Evolutionary conservation across 1,140 invertebrate species (phyloP), one percentile per base, ranked within the genome.

Genomic region (Drosophila chauvacae): DNA sequence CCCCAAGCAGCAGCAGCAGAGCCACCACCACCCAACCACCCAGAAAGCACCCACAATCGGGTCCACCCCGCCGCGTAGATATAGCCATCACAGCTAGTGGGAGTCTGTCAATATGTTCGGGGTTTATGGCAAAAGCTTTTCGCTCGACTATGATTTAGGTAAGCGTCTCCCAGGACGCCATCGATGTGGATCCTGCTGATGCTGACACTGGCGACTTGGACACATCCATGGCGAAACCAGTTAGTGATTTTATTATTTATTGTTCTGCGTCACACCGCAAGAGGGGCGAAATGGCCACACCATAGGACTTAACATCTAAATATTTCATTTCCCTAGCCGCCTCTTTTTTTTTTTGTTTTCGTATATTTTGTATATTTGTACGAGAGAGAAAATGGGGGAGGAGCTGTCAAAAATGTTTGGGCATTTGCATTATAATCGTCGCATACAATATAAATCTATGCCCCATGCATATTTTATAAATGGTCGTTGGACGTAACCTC

Each of bases 171-270:
- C 53, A 72, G 69, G 70, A 60, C 61, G 20, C 41, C 48, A 30
- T 51, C 63, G 44, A 35, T 50, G 61, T 47, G 42, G 44, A 37
- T 76, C 53, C 45, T 81, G 61, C 51, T 45, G 68, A 62, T 63
- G 66, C 57, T 73, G 60, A 70, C 51, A 68, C 47, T 41, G 45
- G 71, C 62, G 47, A 76, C 62, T 65, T 65, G 63, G 69, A 63
- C 51, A 57, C 51, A 68, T 55, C 50, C 50, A 51, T 59, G 53
- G 64, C 56, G 53, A 62, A 81, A 58, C 64, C 79, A 68, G 80
- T 68, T 80, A 77, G 59, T 83, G 84, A 88, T 87, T 87, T 88
- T 87, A 87, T 88, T 88, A 87, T 87, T 88, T 87, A 87, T 88
- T 81, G 80, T 70, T 64, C 63, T 79, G 75, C 59, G 83, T 66